These are phyloP conservation scores for Danaus chrysippus DNA, from an alignment of 2,888 invertebrate genomes.

Conservation along the genomic window DNA sequence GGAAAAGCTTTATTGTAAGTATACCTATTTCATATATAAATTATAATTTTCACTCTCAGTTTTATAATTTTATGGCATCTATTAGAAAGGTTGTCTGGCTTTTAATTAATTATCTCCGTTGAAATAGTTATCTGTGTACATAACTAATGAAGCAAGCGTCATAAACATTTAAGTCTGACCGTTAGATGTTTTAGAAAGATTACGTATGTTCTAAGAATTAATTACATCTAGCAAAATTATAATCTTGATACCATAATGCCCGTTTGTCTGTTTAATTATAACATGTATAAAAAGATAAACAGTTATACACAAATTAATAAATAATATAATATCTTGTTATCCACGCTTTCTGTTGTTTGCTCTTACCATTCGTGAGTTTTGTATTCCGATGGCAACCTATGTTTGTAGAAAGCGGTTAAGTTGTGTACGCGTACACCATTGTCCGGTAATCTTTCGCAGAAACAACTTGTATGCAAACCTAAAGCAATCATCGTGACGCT, in stretches of 20 bases:
- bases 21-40: background rate
- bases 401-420: constrained; percentile 77
- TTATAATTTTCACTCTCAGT: background rate
- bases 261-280: background rate
- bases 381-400: constrained; percentile 60
- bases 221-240: constrained; percentile 4
- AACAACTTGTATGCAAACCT: constrained; percentile 64
- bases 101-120: background rate
- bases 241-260: constrained; percentile 9
- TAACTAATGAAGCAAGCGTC: background rate
- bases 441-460: constrained; percentile 76
- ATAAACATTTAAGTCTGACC: constrained; percentile 5
- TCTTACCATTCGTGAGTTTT: constrained; percentile 34
- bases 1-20: constrained; percentile 73
- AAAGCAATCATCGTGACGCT: constrained; percentile 55
- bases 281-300: background rate
- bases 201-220: constrained; percentile 1
- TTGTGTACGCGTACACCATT: constrained; percentile 61
- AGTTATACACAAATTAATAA: background rate
- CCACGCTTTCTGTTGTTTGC: constrained; percentile 16
- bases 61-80: background rate
- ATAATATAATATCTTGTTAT: constrained; percentile 15
- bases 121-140: background rate
- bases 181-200: constrained; percentile 4
- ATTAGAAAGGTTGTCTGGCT: background rate